Conservation (phyloP, 2,888 invertebrate genomes). For the Perdita meconis region DNA sequence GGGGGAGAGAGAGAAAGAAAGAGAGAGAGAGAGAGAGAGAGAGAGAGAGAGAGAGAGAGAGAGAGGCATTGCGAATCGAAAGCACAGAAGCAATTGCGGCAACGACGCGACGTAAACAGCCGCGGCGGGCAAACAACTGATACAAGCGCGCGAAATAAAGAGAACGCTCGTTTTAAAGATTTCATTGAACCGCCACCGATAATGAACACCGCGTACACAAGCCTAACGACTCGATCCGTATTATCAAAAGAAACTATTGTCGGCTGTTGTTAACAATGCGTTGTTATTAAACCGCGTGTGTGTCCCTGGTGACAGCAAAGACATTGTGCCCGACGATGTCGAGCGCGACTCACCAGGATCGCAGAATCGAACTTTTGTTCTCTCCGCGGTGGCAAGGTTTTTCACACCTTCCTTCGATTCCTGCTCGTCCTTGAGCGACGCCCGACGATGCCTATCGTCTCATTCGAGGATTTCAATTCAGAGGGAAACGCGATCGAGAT, state of each 20-base stretch:
- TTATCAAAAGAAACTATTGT: slow-evolving; percentile 81
- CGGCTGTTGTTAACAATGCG: slow-evolving; percentile 75
- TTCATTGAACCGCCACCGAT: slow-evolving; percentile 78
- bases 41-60: neutral
- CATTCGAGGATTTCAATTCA: neutral
- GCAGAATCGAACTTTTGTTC: slow-evolving; percentile 56
- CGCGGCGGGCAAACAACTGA: slow-evolving; percentile 79
- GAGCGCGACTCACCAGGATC: slow-evolving; percentile 61
- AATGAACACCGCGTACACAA: slow-evolving; percentile 65
- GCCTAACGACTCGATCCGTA: slow-evolving; percentile 62
- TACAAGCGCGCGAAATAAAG: slow-evolving; percentile 75
- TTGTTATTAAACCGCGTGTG: slow-evolving; percentile 72
- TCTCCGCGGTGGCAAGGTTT: slow-evolving; percentile 22
- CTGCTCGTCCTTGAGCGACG: slow-evolving; percentile 2
- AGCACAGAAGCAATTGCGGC: slow-evolving; percentile 64
- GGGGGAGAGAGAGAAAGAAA: neutral
- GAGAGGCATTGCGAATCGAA: slow-evolving; percentile 15
- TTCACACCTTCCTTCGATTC: slow-evolving; percentile 42
- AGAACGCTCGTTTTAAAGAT: slow-evolving; percentile 75
- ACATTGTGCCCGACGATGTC: slow-evolving; percentile 50
- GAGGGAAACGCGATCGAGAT: slow-evolving; percentile 1
- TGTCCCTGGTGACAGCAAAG: slow-evolving; percentile 48
- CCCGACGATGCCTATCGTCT: neutral
- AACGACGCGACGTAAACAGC: slow-evolving; percentile 76
- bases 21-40: slow-evolving; percentile 1